Evolutionary conservation across 1,140 invertebrate genomes (phyloP).

Genomic region (Ptiloglossa arizonensis): DNA sequence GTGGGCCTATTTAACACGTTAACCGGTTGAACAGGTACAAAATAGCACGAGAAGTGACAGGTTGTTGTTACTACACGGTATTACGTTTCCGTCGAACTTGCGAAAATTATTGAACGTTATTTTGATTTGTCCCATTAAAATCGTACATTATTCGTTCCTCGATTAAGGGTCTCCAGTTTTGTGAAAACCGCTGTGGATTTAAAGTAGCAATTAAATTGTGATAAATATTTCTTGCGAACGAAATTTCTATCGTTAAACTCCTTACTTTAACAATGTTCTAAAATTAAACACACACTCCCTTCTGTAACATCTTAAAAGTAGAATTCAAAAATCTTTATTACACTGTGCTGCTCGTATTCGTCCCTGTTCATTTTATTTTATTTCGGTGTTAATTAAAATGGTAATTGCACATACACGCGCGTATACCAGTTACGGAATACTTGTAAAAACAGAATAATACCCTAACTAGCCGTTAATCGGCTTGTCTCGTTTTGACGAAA

Average conservation of each 20-base stretch:
- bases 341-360: not conserved
- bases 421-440: not conserved
- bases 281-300: not conserved
- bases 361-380: not conserved
- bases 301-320: not conserved
- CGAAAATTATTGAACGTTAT: not conserved
- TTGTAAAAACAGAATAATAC: not conserved
- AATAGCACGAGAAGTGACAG: constrained; percentile 20
- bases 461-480: not conserved
- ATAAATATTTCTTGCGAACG: too few relatives aligned
- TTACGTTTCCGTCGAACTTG: not conserved
- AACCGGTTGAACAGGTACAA: constrained; percentile 28
- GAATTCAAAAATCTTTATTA: not conserved
- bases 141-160: not conserved
- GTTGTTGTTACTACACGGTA: not conserved
- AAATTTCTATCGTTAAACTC: too few relatives aligned
- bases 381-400: not conserved
- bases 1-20: constrained; percentile 41
- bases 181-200: too few relatives aligned
- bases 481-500: constrained; percentile 8
- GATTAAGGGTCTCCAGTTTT: too few relatives aligned
- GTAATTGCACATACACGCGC: not conserved
- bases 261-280: not conserved
- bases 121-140: not conserved
- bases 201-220: too few relatives aligned